Evolutionary conservation across 2,888 invertebrate species (phyloP), one percentile per base, ranked within the genome.

Genomic region (Halictus ligatus): DNA sequence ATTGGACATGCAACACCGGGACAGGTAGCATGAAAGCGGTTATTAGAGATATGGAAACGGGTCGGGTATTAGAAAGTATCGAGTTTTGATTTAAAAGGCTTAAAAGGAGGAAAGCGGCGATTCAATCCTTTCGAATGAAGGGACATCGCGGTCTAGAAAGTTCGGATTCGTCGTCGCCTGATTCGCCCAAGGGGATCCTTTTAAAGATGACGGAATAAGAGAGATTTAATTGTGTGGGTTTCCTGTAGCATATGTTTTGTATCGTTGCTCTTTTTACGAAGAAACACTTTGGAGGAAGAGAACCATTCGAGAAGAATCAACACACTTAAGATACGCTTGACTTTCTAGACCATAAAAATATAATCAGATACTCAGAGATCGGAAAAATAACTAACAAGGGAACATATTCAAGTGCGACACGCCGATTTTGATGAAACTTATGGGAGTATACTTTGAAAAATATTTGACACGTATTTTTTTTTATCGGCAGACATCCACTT

Each of bases 51-150:
- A 43, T 43, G n/a, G 13, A 43, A 72, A 46, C 43, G 71, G n/a
- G 43, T 72, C 71, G 43, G 2, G 12, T n/a, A 69, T 43, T 69
- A 72, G 71, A 72, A 72, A 72, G 71, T 72, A 60, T 60, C 71
- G 43, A 29, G 43, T 43, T 43, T 72, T 72, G 71, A n/a, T 46
- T 72, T 72, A 72, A 21, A 46, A 72, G 5, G 71, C n/a, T n/a
- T n/a, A n/a, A 7, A 64, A 29, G 67, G 35, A 46, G 71, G 13
- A 71, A 43, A 43, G 46, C 46, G 71, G 46, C 46, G 71, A 43
- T 25, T 46, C 13, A 7, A 72, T 25, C 43, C 43, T 69, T n/a
- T 46, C 71, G n/a, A 72, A 43, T 43, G 40, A 43, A 43, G 71
- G 71, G 71, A 72, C 40, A 46, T 5, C n/a, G 12, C 43, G 43